Evolutionary conservation across 2,888 invertebrate species (phyloP).

Genomic region (Polydrusus cervinus): DNA sequence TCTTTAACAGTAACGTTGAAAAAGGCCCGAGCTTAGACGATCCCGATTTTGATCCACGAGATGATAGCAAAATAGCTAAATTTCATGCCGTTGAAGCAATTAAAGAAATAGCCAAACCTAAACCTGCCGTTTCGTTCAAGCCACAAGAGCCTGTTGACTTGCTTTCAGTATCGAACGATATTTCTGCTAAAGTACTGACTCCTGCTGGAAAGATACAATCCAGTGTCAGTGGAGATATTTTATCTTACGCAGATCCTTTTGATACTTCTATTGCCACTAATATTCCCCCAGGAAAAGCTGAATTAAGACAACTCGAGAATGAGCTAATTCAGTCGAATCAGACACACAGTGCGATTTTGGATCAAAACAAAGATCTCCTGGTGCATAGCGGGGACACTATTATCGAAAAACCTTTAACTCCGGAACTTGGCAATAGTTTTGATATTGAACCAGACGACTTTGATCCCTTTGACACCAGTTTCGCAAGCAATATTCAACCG

Average conservation of each 20-base stretch:
- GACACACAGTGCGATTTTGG: slow-evolving; percentile 63
- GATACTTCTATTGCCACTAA: slow-evolving; percentile 89
- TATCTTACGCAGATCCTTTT: slow-evolving; percentile 83
- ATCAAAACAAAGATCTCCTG: slow-evolving; percentile 69
- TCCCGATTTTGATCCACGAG: slow-evolving; percentile 76
- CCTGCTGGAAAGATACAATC: slow-evolving; percentile 70
- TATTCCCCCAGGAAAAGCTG: slow-evolving; percentile 85
- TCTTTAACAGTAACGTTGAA: slow-evolving; percentile 65
- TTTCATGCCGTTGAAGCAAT: slow-evolving; percentile 68
- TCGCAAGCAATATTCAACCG: slow-evolving; percentile 82
- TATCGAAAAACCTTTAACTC: slow-evolving; percentile 69
- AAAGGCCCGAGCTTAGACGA: slow-evolving; percentile 77
- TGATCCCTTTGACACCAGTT: slow-evolving; percentile 91
- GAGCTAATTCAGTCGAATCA: slow-evolving; percentile 77
- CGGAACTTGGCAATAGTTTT: slow-evolving; percentile 70
- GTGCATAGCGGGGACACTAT: slow-evolving; percentile 64
- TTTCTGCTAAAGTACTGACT: slow-evolving; percentile 82
- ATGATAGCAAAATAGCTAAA: slow-evolving; percentile 65
- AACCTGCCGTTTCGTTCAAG: slow-evolving; percentile 15
- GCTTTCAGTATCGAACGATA: slow-evolving; percentile 75
- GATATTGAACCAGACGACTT: slow-evolving; percentile 72
- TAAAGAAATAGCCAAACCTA: slow-evolving; percentile 67
- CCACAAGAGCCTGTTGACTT: slow-evolving; percentile 66
- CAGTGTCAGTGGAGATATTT: slow-evolving; percentile 66
- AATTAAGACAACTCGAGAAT: slow-evolving; percentile 84